Conservation (phyloP, 2,797 vertebrate species). For the Scolopax bukidnonensis region DNA sequence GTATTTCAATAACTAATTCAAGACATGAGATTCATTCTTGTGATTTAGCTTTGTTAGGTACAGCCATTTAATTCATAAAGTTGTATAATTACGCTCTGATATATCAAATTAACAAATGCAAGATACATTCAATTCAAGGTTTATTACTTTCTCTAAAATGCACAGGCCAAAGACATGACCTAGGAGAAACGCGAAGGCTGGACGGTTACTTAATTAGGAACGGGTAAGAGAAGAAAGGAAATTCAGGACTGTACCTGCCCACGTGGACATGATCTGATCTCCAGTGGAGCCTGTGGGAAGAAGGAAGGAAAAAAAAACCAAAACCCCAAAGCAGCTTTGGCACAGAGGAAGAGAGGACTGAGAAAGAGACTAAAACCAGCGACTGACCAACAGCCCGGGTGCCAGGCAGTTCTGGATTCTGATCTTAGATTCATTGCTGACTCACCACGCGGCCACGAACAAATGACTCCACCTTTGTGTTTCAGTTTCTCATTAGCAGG, state of each 20-base stretch:
- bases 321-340: not conserved
- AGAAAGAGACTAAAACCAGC: not conserved
- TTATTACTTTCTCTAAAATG: not conserved
- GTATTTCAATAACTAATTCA: not conserved
- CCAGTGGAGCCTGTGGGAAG: not conserved
- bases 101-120: not conserved
- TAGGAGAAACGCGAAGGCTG: not conserved
- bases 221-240: not conserved
- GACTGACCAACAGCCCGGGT: not conserved
- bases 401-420: slow-evolving; percentile 42
- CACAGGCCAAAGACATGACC: not conserved
- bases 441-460: not conserved
- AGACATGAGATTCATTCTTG: not conserved
- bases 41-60: not conserved
- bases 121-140: not conserved
- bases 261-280: not conserved
- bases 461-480: slow-evolving; percentile 37
- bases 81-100: not conserved
- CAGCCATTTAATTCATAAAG: not conserved
- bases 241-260: not conserved
- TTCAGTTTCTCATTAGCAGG: slow-evolving; percentile 23
- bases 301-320: not conserved
- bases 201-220: not conserved
- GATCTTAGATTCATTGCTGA: slow-evolving; percentile 30
- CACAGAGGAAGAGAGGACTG: not conserved